Base-by-base conservation (phyloP, 1,140 invertebrate species). In the Drosophila repletoides region DNA sequence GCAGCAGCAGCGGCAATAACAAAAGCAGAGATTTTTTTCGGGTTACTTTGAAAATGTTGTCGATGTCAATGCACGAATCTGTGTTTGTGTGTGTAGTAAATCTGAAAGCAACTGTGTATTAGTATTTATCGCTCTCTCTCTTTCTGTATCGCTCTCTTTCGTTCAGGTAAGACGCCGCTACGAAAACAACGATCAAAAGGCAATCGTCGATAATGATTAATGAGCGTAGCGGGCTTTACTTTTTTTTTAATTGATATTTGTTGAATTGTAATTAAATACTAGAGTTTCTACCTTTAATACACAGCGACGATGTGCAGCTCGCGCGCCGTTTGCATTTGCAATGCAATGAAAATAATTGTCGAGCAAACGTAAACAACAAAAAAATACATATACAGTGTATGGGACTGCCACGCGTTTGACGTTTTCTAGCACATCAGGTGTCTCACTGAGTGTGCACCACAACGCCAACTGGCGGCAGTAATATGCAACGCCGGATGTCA, bases 321-420 rank as follows among this genome's bases (percentile, higher is more conserved):
- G 31, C 34, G 21, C 33, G 43, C 38, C 21, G 26, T 33, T 58
- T 61, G 40, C 66, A 34, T 19, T 64, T 58, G 36, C 72, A 80
- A 52, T 59, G 43, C 59, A 56, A 52, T 49, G 24, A 19, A 52
- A 64, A 43, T 48, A 49, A 43, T 49, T 48, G 76, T 71, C 36
- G 59, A 80, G 52, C 34, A 80, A 80, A 80, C 71, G 76, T 80
- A 80, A 80, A 80, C 76, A 80, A 80, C 81, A 69, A 64, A 63
- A 46, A 59, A 52, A 41, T 5, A 21, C 36, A 40, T 17, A 41
- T 21, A 24, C 58, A 34, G 36, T 65, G 22, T 77, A 45, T 41
- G 33, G 15, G 63, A 53, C 38, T 72, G 74, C 68, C 55, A 74
- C 68, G 63, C 68, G 68, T 72, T 64, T 63, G 58, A 55, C 34